A percentile compares a stretch with the other conserved stretches of the same genome.
Conservation (phyloP, 2,797 vertebrate species). For the Odontamblyopus rebecca region DNA sequence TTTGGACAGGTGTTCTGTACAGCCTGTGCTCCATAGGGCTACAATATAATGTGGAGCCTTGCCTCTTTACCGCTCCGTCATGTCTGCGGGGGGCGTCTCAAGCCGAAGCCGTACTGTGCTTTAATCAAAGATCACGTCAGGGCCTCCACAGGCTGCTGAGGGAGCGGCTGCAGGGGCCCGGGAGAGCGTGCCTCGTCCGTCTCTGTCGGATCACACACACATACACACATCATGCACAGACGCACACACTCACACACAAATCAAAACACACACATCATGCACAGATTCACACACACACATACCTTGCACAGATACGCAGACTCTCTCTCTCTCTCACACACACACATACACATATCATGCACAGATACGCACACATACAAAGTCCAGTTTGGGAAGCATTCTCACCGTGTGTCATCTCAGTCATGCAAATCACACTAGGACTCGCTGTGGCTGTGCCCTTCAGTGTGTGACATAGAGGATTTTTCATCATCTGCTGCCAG, state of each 20-base stretch:
- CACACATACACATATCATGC: neutral
- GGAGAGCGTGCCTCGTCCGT: slow-evolving; percentile 52
- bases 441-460: slow-evolving; percentile 52
- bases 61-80: slow-evolving; percentile 41
- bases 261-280: neutral
- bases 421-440: slow-evolving; percentile 55
- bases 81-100: slow-evolving; percentile 39
- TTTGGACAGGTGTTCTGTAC: neutral
- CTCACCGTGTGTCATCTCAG: slow-evolving; percentile 48
- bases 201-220: slow-evolving; percentile 47
- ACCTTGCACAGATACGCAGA: neutral
- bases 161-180: slow-evolving; percentile 20
- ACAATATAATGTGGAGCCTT: slow-evolving; percentile 28
- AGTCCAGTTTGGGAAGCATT: slow-evolving; percentile 45
- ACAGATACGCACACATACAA: neutral
- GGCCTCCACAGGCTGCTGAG: slow-evolving; percentile 41
- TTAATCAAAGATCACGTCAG: slow-evolving; percentile 59
- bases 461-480: slow-evolving; percentile 35
- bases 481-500: slow-evolving; percentile 45
- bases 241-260: neutral
- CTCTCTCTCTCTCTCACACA: slow-evolving; percentile 1
- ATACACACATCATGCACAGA: neutral
- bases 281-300: neutral
- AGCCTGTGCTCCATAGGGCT: slow-evolving; percentile 8
- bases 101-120: slow-evolving; percentile 42